phyloP scores from a whole-genome alignment of 2,113 vertebrate species.

The Thymallus thymallus region DNA sequence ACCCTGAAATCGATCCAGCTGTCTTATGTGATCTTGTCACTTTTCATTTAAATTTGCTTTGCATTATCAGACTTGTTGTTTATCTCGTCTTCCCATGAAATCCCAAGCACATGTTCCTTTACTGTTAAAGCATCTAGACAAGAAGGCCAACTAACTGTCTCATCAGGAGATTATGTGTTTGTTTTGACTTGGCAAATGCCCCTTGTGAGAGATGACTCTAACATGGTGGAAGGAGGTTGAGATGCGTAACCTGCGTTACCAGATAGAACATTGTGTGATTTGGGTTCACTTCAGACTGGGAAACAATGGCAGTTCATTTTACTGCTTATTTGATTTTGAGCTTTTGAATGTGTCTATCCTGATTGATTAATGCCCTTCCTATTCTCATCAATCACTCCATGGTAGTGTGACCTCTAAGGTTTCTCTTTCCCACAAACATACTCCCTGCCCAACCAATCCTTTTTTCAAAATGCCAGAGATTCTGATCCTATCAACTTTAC shows the following conservation, averaged over 20 bases:
- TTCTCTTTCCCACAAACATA: constrained; percentile 12
- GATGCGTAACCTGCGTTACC: neutral
- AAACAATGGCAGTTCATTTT: neutral
- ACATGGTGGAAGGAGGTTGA: neutral
- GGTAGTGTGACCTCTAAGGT: neutral
- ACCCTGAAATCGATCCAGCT: neutral
- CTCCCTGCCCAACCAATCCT: constrained; percentile 10
- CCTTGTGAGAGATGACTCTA: constrained; percentile 4
- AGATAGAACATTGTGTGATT: neutral
- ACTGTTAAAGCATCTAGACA: constrained; percentile 20
- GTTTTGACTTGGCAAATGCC: constrained; percentile 22
- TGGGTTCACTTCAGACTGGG: neutral
- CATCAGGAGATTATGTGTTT: constrained; percentile 21
- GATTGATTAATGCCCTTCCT: neutral
- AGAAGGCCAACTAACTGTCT: constrained; percentile 10
- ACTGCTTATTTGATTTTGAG: neutral
- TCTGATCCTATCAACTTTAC: constrained; percentile 68
- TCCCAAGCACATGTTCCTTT: constrained; percentile 11
- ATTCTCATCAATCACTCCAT: neutral
- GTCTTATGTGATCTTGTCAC: constrained; percentile 1
- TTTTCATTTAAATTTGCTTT: neutral
- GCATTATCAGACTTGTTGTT: neutral
- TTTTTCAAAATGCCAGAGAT: constrained; percentile 54
- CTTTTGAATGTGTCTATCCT: neutral
- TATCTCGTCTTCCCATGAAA: neutral